Percentiles rank a stretch among this genome's conserved stretches.
Conservation (phyloP, 2,113 vertebrate species). For the Eubucco bourcierii region DNA sequence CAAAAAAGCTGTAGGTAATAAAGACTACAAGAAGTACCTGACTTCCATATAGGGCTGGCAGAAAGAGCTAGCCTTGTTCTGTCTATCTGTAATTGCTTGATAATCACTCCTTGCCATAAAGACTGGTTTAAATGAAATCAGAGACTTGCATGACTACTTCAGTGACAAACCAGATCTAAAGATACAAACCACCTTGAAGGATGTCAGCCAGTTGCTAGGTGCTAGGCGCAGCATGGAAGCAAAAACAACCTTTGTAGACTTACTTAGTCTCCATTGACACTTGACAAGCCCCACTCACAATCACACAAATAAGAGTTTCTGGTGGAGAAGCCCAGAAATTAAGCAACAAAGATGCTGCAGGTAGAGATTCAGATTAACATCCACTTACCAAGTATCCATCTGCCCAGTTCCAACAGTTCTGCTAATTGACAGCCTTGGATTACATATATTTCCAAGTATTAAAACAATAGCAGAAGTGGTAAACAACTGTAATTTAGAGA, state of each 20-base stretch:
- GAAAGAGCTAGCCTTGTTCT: neutral
- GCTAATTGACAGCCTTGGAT: neutral
- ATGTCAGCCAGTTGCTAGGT: neutral
- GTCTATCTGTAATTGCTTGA: neutral
- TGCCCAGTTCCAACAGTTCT: neutral
- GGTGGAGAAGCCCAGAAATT: neutral
- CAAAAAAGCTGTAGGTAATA: neutral
- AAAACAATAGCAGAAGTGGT: neutral
- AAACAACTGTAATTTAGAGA: neutral
- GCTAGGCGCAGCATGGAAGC: accelerated
- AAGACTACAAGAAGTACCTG: neutral
- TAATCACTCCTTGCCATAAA: neutral
- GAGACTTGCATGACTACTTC: neutral
- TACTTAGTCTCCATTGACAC: neutral
- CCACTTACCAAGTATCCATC: neutral
- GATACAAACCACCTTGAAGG: neutral
- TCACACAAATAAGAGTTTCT: neutral
- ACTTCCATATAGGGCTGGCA: neutral
- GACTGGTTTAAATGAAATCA: neutral
- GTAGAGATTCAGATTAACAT: neutral
- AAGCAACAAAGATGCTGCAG: neutral
- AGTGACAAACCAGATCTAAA: neutral
- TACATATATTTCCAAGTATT: neutral
- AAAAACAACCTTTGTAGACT: neutral
- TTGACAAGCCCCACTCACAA: neutral